Base-by-base conservation (phyloP, 2,797 vertebrate genomes). In the Arctocebus calabarensis region DNA sequence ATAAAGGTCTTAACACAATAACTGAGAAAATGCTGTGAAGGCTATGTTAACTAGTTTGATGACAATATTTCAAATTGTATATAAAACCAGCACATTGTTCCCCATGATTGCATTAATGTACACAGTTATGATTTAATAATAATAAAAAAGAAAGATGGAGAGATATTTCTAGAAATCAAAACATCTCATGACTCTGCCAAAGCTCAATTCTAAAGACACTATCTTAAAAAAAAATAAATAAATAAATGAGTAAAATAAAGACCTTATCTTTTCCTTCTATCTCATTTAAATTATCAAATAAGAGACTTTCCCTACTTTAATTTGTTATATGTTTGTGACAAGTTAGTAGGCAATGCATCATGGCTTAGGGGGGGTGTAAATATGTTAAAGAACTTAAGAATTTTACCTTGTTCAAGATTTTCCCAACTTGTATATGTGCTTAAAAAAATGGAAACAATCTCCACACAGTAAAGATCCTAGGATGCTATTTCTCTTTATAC, bases 251-350 rank as follows among this genome's bases (percentile, higher is more conserved):
- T 52, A 52, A 52, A 52, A 52, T 52, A 52, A 52, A 52, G 48
- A 52, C 96, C 66, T 95, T 88, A 93, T 96, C 97, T 97, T 97
- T 95, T 97, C 97, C 92, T 97, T 91, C 29, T 94, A 95, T 55
- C 43, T 97, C 98, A 85, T 98, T 98, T 98, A 98, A 98, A 97
- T 97, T 97, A 97, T 96, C 92, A 98, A 98, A 96, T 97, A 97
- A 95, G 96, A 98, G 98, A 96, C 68, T 92, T 97, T 98, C 10
- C 95, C 97, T 98, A 94, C 96, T 97, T 98, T 98, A 97, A 97
- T 98, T 98, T 97, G 91, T 96, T 97, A 96, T 95, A 90, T 71
- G 93, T 97, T 97, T 98, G 94, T 97, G 95, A 98, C 96, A 97
- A 98, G 93, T 97, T 97, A 96, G 82, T 95, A 97, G 90, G 96